Evolutionary conservation across 2,113 vertebrate genomes (phyloP), one percentile per base, ranked within the genome.

Genomic region (Hystrix brachyura): DNA sequence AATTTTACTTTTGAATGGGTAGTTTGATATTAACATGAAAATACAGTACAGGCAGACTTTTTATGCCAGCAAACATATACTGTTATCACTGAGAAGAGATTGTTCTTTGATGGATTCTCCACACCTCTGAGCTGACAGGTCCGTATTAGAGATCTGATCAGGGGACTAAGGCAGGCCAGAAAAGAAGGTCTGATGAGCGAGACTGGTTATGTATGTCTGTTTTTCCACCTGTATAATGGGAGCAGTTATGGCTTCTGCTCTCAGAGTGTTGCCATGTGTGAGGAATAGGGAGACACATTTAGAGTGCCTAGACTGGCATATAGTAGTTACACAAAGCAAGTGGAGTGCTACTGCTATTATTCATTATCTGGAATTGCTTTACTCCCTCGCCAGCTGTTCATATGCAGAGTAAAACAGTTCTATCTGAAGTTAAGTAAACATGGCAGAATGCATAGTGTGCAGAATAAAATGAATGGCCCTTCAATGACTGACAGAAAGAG

Each of bases 1-100:
- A 64, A 71, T 96, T 88, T 96, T 95, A 86, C 57, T 95, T 97
- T 91, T 94, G 93, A 97, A 89, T 93, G 94, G 78, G 48, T 86
- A 93, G 74, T 88, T 96, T 94, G 82, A 69, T 93, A 91, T 90
- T 94, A 97, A 67, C 94, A 91, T 94, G 94, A 93, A 51, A 95
- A 84, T 92, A 96, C 90, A 94, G 71, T 51, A 55, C 78, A 46
- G 60, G 25, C 53, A 27, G 25, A 76, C 62, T 34, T 89, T 87
- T 85, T 84, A 78, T 48, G 71, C 79, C 72, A 27, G 57, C 69
- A 67, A 62, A 74, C n/a, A 51, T 65, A 62, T 3, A 17, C 55
- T 25, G 21, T 55, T 53, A 69, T 69, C 69, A 1, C 10, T 51
- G 14, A 51, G 83, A 74, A 69, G 21, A n/a, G 13, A 48, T 65